Base-by-base conservation (phyloP, 2,797 vertebrate genomes). In the Podargus strigoides region DNA sequence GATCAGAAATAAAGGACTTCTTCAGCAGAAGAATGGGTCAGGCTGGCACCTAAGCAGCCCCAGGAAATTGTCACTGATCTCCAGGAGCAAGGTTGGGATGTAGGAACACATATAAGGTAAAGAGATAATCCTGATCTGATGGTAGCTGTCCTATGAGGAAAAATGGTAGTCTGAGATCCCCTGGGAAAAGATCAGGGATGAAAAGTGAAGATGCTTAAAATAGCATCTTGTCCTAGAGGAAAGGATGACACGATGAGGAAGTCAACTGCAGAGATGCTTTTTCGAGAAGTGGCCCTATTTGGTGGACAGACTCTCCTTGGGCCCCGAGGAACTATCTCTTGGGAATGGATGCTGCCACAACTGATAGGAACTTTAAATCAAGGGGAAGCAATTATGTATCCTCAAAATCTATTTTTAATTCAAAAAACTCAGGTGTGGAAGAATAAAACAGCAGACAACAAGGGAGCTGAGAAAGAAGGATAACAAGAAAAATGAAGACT, bases 271-370 rank as follows among this genome's bases (percentile, higher is more conserved):
- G 2, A 22, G 14, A 14, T 58, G 8, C 4, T 76, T 78, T 32
- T 52, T 59, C 2, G 2, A 52, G 17, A 83, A 74, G 16, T 37
- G 27, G 2, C 10, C 2, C 3, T 70, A 0, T 67, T 32, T 47
- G 47, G 12, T 67, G 63, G 39, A 46, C 0, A 10, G 36, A 44
- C 4, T 84, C 3, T 19, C 5, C 16, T 12, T 82, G 13, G 5
- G 3, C 11, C 14, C 7, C 0, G 1, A 56, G 10, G 16, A 19
- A n/a, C 3, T 26, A 1, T 32, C 17, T 76, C 66, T 67, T 37
- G 16, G 44, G 23, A 47, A 59, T 6, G 24, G 12, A 41, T 37
- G 7, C 4, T 67, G 3, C 16, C 14, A 13, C 26, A 14, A n/a
- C 17, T 49, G 37, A 41, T 8, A 44, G 30, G 20, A 81, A 36